These are phyloP conservation scores for Endotricha flammealis DNA, from an alignment of 2,888 invertebrate genomes.

Conservation along the genomic window DNA sequence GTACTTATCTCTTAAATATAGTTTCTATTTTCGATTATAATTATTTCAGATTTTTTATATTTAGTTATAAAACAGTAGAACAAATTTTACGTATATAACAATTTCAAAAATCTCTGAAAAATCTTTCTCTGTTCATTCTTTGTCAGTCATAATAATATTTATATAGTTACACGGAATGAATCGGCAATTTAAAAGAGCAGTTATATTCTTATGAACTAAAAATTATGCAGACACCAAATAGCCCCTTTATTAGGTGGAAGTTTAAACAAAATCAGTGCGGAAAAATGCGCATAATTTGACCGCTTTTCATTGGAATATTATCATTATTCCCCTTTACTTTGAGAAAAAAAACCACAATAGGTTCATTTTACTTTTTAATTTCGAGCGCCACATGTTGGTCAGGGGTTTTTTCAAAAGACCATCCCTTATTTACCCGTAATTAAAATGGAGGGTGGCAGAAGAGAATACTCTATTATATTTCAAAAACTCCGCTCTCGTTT, in stretches of 20 bases:
- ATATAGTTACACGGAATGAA: no score
- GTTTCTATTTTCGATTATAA: no score
- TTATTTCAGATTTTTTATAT: no score
- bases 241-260: no score
- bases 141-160: background rate
- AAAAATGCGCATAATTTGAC: slow-evolving; percentile 5
- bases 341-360: slow-evolving; percentile 7
- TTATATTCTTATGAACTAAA: no score
- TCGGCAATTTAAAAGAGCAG: no score
- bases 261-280: background rate
- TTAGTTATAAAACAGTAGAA: no score
- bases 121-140: background rate
- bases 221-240: no score
- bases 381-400: slow-evolving; percentile 7
- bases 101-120: no score
- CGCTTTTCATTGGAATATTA: background rate
- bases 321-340: slow-evolving; percentile 5
- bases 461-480: slow-evolving; percentile 12
- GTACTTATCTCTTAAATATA: no score
- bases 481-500: slow-evolving; percentile 13
- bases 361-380: slow-evolving; percentile 12
- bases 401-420: slow-evolving; percentile 8
- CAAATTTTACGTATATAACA: no score
- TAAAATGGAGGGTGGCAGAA: slow-evolving; percentile 8
- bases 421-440: slow-evolving; percentile 15